These are phyloP conservation scores for Elaeidobius kamerunicus DNA, from an alignment of 2,888 invertebrate species.

Conservation along the genomic window DNA sequence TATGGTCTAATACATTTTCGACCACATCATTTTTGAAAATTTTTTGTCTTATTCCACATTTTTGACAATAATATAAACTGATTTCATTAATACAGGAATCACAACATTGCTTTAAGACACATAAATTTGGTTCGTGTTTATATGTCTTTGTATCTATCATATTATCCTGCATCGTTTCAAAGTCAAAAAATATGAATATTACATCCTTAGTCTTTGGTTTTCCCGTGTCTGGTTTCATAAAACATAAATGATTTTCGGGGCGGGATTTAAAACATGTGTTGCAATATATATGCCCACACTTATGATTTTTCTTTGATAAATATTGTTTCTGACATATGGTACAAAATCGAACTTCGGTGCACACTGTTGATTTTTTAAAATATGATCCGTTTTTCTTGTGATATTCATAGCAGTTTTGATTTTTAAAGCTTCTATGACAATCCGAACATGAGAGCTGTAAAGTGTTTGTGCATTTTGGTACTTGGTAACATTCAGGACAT, in stretches of 20 bases:
- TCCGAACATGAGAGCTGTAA: not conserved
- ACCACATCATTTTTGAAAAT: not conserved
- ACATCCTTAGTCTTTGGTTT: not conserved
- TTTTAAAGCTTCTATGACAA: not conserved
- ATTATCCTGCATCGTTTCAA: not conserved
- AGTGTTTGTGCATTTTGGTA: not conserved
- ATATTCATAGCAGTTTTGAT: not conserved
- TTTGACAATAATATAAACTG: not conserved
- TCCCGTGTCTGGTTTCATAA: not conserved
- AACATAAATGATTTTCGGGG: not conserved
- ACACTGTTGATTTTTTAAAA: too few species aligned
- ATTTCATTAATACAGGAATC: not conserved
- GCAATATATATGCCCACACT: not conserved
- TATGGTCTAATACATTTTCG: not conserved
- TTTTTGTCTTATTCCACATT: not conserved
- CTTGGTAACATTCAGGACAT: not conserved
- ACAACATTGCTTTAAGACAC: constrained; percentile 1
- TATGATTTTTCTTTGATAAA: not conserved
- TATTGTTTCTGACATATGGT: not conserved
- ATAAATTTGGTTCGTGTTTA: not conserved
- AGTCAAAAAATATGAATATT: constrained; percentile 5
- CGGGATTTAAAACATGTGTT: not conserved
- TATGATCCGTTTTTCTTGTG: not conserved
- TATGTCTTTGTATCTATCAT: not conserved
- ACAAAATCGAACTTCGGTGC: not conserved